phyloP scores from a whole-genome alignment of 2,888 invertebrate genomes.

The Tanytarsus gracilentus region DNA sequence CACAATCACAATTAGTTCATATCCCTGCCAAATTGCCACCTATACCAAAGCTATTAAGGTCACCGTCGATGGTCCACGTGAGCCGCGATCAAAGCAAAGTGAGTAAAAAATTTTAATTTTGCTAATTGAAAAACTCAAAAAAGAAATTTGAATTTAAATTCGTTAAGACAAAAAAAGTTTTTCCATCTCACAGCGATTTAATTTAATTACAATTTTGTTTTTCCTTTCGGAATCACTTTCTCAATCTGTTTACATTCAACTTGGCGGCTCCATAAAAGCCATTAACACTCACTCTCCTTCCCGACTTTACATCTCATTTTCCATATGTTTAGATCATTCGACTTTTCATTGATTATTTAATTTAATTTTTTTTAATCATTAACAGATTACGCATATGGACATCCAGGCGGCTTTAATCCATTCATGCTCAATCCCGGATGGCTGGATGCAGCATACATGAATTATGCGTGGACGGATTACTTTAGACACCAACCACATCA shows the following conservation, averaged over 20 bases:
- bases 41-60: constrained; percentile 98
- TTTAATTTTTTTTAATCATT: constrained; percentile 34
- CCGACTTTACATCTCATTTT: not conserved
- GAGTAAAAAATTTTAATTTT: constrained; percentile 46
- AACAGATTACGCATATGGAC: constrained; percentile 71
- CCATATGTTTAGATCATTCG: not conserved
- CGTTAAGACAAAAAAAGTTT: not conserved
- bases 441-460: constrained; percentile 76
- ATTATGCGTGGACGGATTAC: constrained; percentile 65
- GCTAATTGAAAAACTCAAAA: no score
- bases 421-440: constrained; percentile 74
- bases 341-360: constrained; percentile 26
- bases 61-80: constrained; percentile 97
- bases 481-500: constrained; percentile 50
- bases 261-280: constrained; percentile 22
- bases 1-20: constrained; percentile 83
- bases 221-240: not conserved
- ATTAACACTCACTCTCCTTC: no score
- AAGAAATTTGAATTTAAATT: no score
- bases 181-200: not conserved
- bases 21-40: constrained; percentile 76
- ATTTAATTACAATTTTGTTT: constrained; percentile 15
- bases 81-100: constrained; percentile 95
- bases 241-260: not conserved
- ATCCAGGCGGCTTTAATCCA: constrained; percentile 66